Evolutionary conservation across 2,113 vertebrate genomes (phyloP), one percentile per base, ranked within the genome.

Genomic region (Symphodus melops): DNA sequence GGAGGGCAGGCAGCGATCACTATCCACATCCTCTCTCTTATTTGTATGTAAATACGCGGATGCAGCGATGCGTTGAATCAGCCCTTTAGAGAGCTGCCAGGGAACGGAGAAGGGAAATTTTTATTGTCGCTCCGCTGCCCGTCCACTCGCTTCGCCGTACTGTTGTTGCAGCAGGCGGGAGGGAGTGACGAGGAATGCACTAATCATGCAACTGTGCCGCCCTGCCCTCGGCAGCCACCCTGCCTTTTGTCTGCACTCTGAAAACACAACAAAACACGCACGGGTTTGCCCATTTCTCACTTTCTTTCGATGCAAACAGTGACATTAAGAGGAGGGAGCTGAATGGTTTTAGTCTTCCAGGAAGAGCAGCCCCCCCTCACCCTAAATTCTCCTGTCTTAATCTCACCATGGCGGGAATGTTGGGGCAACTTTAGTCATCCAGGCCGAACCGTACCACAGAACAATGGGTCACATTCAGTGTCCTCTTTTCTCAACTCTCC

Each of bases 1-100:
- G 8, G 20, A 1, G 44, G 51, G 55, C 21, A 65, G 57, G 19
- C n/a, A 25, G 37, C 12, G 51, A 83, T 82, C 75, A 83, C 67
- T 57, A 54, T 75, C 74, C 72, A 62, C 81, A 84, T 86, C 76
- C 78, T 57, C 67, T 73, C 58, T 52, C 57, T 87, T 85, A 87
- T 90, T 91, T 89, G 68, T 85, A 88, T 88, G 86, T 87, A 89
- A 92, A 91, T 89, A 84, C 13, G 3, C 28, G 68, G 23, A 74
- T 61, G 73, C 69, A 54, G 78, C 25, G 48, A 78, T 39, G 53
- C 75, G 19, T 77, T 67, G 78, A 72, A 62, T 79, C 55, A 20
- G 69, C 33, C 54, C 41, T 65, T 21, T 33, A 67, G 44, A 79
- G 41, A 36, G 39, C 57, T 55, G 2, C 53, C 25, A 68, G 65